Base-by-base conservation (phyloP, 37 sponge, comb jelly and placozoan species). In the Haliclona indistincta region DNA sequence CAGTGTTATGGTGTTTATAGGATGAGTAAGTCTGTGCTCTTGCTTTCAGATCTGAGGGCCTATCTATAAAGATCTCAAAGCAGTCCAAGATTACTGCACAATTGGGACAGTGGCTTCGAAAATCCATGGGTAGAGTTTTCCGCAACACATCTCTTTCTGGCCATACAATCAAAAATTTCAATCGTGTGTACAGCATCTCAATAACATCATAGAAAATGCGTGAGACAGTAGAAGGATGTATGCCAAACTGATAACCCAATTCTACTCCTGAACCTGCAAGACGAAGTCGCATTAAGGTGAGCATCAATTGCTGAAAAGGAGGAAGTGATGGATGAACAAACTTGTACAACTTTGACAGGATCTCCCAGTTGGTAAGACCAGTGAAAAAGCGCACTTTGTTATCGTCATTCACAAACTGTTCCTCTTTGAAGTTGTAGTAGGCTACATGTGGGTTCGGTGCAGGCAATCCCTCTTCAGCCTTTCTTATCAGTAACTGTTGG, bases 1-100 rank as follows among this genome's bases (percentile, higher is more conserved):
- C 70, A 35, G 91, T 91, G 34, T 91, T 85, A 33, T 81, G 86
- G 40, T 84, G 81, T 34, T 81, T 91, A 56, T 85, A 86, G 1
- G 77, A 62, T 30, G 86, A 86, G 73, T 74, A 83, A 4, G 81
- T 85, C 54, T 81, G 82, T 6, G 73, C 82, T 8, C 73, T 42
- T 1, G 73, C 74, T 6, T 64, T 8, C 54, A 81, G 26, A 32
- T 70, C 32, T 23, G 66, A 29, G 13, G 81, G 81, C 20, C 67
- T 33, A 15, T 81, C 82, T 4, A 81, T 47, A 64, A 81, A 72
- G 0, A 81, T 47, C 56, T 80, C 80, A 52, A 40, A 69, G 47
- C 71, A 80, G 63, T 80, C 80, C 28, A 80, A 69, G 1, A 81
- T 81, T 17, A 42, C 49, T 8, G 25, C 44, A 69, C 44, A 69